Base-by-base conservation (phyloP, 2,113 vertebrate species). In the Gambusia holbrooki region DNA sequence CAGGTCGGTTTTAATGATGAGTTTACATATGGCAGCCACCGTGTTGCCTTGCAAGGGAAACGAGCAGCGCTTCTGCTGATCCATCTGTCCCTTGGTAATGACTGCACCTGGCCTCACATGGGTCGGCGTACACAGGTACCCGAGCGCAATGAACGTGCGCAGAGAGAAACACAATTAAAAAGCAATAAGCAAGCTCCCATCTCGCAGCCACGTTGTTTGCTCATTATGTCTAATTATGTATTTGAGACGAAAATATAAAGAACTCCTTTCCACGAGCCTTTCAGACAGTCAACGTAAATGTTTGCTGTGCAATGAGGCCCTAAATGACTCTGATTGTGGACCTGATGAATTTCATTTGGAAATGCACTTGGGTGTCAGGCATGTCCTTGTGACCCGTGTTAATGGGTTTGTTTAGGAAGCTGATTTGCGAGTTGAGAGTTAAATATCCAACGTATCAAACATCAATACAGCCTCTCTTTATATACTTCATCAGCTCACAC, bases 11-110 rank as follows among this genome's bases (percentile, higher is more conserved):
- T 91, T 93, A 92, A 92, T 92, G 92, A 93, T 74, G 87, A 82
- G 89, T 73, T 81, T 88, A 69, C 92, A 93, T 92, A 94, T 92
- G 92, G 89, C 84, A 74, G 82, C 75, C 70, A 86, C 86, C 76
- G 40, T 73, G 84, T 81, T 81, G 80, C 78, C 85, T 82, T 80
- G 89, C 84, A 79, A 84, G 74, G 62, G 73, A 85, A 87, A 84
- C 71, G 67, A 87, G 81, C 61, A 2, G 62, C 73, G 32, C 85
- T 85, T 87, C 89, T 89, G 90, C 88, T 78, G 81, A 87, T 89
- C 90, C 90, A 90, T 93, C 92, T 93, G 92, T 88, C 87, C 84
- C 82, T 67, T 88, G 80, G 88, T 90, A 92, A 93, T 92, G 90
- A 90, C 85, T 86, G 89, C 92, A 92, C 90, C 92, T 91, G 92